Conservation (phyloP, 2,113 vertebrate species). For the Chaetodon auriga region DNA sequence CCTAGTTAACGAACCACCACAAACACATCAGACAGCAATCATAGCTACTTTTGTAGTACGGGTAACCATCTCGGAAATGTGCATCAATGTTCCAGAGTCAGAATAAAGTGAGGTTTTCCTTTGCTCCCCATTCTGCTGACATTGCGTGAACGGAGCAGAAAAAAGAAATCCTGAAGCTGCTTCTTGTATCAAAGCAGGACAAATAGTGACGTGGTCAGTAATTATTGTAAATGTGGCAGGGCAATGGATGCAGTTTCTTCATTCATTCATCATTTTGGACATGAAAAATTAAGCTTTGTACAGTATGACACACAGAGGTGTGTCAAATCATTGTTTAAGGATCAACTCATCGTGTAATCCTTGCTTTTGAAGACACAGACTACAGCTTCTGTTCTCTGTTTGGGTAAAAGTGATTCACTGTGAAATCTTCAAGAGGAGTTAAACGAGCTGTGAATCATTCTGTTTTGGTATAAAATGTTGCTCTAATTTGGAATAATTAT, state of each 20-base stretch:
- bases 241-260: not conserved
- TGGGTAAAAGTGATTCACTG: slow-evolving; percentile 42
- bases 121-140: not conserved
- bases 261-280: not conserved
- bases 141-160: not conserved
- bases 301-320: not conserved
- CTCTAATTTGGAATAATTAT: slow-evolving; percentile 54
- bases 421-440: slow-evolving; percentile 17
- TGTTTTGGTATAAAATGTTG: slow-evolving; percentile 26
- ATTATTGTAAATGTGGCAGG: not conserved
- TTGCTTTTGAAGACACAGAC: slow-evolving; percentile 18
- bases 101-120: not conserved
- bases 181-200: not conserved
- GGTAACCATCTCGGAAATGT: not conserved
- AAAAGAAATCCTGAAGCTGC: not conserved
- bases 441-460: slow-evolving; percentile 21
- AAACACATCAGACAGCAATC: not conserved
- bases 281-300: not conserved
- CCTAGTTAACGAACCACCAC: not conserved
- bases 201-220: not conserved
- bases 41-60: not conserved
- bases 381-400: slow-evolving; percentile 22
- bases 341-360: not conserved
- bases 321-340: not conserved
- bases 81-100: not conserved